Evolutionary conservation across 2,113 vertebrate genomes (phyloP).

Genomic region (Rhineura floridana): DNA sequence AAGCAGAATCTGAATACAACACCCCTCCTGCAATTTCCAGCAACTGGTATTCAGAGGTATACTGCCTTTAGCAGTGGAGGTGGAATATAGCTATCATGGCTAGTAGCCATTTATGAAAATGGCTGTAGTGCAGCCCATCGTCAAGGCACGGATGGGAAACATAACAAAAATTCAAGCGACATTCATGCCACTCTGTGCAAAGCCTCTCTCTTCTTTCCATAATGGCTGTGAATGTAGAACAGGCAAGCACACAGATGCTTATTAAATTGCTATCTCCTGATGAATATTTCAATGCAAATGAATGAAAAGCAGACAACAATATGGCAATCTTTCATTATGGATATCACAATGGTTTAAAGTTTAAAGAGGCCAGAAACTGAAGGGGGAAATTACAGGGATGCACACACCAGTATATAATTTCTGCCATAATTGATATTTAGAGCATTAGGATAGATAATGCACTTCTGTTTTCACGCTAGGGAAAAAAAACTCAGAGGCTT

Average conservation of each 20-base stretch:
- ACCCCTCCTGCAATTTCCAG: too few species aligned
- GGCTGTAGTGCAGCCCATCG: neutral
- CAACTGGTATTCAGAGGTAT: too few species aligned
- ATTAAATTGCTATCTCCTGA: neutral
- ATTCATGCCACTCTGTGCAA: neutral
- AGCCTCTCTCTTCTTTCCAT: neutral
- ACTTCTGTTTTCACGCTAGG: neutral
- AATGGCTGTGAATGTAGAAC: neutral
- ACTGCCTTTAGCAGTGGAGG: too few species aligned
- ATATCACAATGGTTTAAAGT: neutral
- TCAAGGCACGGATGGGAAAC: neutral
- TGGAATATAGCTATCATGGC: too few species aligned
- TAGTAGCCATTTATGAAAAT: too few species aligned
- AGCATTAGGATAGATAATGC: neutral
- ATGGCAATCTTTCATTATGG: neutral
- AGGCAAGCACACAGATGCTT: too few species aligned
- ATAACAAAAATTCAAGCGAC: neutral
- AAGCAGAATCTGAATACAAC: too few species aligned
- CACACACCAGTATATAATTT: neutral
- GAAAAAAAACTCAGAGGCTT: neutral
- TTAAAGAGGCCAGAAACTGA: neutral
- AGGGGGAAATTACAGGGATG: neutral
- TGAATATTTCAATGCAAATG: neutral
- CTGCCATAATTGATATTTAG: too few species aligned
- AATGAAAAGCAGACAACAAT: neutral